Conservation (phyloP, 2,888 invertebrate species). For the Colostygia pectinataria region DNA sequence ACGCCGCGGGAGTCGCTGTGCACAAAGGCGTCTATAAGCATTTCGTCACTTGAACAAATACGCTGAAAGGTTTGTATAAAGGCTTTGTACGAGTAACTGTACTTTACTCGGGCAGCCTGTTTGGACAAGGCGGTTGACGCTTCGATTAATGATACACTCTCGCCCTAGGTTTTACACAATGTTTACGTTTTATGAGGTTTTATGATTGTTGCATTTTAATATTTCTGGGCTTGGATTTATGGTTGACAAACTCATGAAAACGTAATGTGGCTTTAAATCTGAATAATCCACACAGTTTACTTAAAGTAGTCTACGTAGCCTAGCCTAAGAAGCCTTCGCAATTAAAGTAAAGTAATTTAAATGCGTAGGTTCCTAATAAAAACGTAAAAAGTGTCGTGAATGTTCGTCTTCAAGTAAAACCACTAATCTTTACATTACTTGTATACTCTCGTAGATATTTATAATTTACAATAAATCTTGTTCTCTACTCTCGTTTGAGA, state of each 20-base stretch:
- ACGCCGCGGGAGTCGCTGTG: slow-evolving; percentile 56
- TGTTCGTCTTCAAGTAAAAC: too few species aligned
- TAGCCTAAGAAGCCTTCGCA: too few species aligned
- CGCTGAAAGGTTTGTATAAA: slow-evolving; percentile 65
- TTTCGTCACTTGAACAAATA: slow-evolving; percentile 69
- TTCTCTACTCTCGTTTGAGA: too few species aligned
- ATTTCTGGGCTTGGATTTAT: slow-evolving; percentile 12
- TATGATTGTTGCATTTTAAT: slow-evolving; percentile 34
- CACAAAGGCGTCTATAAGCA: slow-evolving; percentile 64
- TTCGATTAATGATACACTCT: slow-evolving; percentile 58
- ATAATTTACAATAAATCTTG: too few species aligned
- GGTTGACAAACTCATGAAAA: slow-evolving; percentile 6
- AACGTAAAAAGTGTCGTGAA: too few species aligned
- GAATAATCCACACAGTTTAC: too few species aligned
- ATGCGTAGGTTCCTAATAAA: too few species aligned
- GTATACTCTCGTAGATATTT: too few species aligned
- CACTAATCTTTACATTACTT: too few species aligned
- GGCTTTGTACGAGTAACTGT: slow-evolving; percentile 63
- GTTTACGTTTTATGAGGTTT: slow-evolving; percentile 38
- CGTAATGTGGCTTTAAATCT: slow-evolving; percentile 4
- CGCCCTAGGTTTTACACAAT: slow-evolving; percentile 43
- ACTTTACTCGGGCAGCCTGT: slow-evolving; percentile 59
- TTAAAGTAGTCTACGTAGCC: too few species aligned
- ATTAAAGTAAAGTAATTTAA: too few species aligned
- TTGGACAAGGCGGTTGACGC: slow-evolving; percentile 66